Evolutionary conservation across 2,888 invertebrate genomes (phyloP).

Genomic region (Monopis laevigella): DNA sequence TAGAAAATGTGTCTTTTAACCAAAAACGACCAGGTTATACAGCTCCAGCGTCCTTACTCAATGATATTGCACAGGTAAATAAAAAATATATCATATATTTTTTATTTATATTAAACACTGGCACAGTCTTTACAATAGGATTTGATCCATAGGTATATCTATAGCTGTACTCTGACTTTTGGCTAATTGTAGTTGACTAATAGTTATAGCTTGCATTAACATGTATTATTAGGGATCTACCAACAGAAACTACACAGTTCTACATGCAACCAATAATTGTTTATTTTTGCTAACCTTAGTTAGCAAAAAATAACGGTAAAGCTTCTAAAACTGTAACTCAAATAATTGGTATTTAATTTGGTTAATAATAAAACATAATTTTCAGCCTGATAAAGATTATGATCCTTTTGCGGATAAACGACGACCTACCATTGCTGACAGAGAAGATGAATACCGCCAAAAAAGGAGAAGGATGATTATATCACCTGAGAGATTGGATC

Average conservation of each 20-base stretch:
- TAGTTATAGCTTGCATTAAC: too few relatives aligned
- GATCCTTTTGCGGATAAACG: constrained; percentile 95
- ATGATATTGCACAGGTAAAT: constrained; percentile 88
- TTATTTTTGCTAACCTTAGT: background rate
- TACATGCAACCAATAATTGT: too few relatives aligned
- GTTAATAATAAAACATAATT: constrained; percentile 1
- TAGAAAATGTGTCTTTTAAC: constrained; percentile 76
- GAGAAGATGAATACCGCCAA: constrained; percentile 96
- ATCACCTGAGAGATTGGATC: constrained; percentile 96
- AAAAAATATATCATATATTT: too few relatives aligned
- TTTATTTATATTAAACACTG: too few relatives aligned
- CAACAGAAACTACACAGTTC: too few relatives aligned
- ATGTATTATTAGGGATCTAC: too few relatives aligned
- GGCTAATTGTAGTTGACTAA: too few relatives aligned
- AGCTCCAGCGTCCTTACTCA: constrained; percentile 87
- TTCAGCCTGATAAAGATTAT: constrained; percentile 87
- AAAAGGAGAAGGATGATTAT: constrained; percentile 90
- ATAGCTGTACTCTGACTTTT: too few relatives aligned
- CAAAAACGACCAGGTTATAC: constrained; percentile 82
- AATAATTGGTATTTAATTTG: background rate
- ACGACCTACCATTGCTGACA: constrained; percentile 91
- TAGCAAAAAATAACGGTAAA: too few relatives aligned
- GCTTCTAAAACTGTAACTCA: background rate
- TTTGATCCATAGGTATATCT: too few relatives aligned
- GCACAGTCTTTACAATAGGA: too few relatives aligned